Evolutionary conservation across 92 coral and sea anemone genomes (phyloP).

Genomic region (Anthopleura xanthogrammica): DNA sequence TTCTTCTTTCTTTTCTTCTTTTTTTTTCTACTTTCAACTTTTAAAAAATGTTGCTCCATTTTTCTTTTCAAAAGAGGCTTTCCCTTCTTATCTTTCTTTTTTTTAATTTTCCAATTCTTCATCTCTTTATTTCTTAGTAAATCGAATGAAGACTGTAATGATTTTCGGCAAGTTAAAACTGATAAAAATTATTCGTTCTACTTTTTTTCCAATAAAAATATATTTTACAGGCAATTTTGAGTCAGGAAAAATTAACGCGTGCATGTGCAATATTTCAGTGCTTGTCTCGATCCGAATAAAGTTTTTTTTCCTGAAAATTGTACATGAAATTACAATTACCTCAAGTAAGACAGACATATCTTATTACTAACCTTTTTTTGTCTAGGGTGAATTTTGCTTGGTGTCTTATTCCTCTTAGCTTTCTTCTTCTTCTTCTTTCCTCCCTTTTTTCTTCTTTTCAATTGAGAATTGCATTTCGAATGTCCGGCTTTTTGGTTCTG

Average conservation of each 20-base stretch:
- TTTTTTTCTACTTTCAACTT: no score
- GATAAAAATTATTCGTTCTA: neutral
- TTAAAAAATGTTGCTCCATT: no score
- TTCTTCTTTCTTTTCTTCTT: no score
- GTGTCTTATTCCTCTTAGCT: neutral
- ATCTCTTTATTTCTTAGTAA: neutral
- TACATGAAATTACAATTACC: no score
- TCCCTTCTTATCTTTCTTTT: no score
- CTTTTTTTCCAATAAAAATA: neutral
- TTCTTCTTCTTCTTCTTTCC: neutral
- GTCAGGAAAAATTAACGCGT: no score
- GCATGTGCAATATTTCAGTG: no score
- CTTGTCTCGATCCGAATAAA: no score
- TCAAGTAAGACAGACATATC: no score
- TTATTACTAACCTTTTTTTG: neutral
- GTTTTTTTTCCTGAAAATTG: neutral
- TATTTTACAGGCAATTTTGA: no score
- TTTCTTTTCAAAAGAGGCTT: no score
- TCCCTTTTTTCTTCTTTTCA: neutral
- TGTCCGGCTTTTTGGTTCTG: neutral
- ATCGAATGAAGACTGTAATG: neutral
- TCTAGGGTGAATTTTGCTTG: neutral
- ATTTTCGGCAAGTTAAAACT: neutral
- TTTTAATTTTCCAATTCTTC: neutral
- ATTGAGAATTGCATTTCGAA: neutral